Percentiles rank a stretch among this genome's conserved stretches.
These are phyloP conservation scores for Spongilla lacustris DNA, from an alignment of 37 sponge, comb jelly and placozoan genomes.

Conservation along the genomic window DNA sequence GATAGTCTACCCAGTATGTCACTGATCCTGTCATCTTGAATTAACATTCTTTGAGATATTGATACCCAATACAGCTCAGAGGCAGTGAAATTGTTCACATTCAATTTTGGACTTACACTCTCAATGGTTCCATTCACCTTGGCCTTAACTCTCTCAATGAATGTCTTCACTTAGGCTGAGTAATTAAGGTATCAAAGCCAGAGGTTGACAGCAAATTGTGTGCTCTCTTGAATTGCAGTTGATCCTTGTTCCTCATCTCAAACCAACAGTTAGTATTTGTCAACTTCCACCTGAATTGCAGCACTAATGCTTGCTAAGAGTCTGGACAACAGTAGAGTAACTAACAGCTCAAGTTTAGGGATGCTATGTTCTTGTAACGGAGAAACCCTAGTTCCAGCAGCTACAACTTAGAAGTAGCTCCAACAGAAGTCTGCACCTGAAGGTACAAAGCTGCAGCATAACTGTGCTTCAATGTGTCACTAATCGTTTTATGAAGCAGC, in stretches of 20 bases:
- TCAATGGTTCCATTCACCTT: conserved; percentile 8
- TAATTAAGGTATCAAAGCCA: neutral
- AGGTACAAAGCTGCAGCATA: conserved; percentile 6
- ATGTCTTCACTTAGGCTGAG: conserved; percentile 18
- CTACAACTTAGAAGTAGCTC: no score
- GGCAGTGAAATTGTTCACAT: no score
- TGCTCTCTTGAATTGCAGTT: neutral
- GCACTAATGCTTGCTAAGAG: neutral
- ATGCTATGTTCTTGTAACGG: neutral
- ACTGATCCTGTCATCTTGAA: conserved; percentile 6
- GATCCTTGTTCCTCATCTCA: conserved; percentile 14
- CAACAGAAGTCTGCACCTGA: no score
- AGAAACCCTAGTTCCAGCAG: no score
- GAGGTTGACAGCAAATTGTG: neutral
- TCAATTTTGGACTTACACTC: neutral
- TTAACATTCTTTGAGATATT: neutral
- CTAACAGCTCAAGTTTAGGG: conserved; percentile 34
- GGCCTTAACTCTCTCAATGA: neutral
- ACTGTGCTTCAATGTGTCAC: neutral
- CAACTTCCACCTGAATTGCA: conserved; percentile 5
- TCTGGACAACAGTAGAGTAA: conserved; percentile 11
- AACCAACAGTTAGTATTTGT: neutral
- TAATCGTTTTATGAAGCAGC: neutral
- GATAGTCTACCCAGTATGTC: conserved; percentile 19
- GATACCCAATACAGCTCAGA: no score